phyloP scores from a whole-genome alignment of 1,140 invertebrate species.

The Cotesia glomerata region DNA sequence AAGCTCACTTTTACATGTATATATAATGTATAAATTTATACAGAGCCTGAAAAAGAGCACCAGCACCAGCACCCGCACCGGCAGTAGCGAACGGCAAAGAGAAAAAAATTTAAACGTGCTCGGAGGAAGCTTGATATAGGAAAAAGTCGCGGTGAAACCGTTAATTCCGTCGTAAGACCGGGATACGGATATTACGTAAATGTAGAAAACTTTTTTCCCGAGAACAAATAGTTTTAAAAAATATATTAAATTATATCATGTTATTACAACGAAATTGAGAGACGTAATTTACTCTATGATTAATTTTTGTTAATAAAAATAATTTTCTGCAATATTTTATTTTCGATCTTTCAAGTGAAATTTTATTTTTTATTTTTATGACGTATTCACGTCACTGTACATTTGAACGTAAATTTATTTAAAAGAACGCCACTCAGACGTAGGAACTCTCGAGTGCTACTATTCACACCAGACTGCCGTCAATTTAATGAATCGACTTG shows the following conservation, averaged over 20 bases:
- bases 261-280: constrained; percentile 10
- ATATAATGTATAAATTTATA: too few species aligned
- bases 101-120: constrained; percentile 11
- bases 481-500: constrained; percentile 11
- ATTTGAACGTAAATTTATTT: background rate
- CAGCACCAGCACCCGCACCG: background rate
- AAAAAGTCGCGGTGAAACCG: constrained; percentile 19
- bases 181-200: constrained; percentile 21
- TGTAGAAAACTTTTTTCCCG: constrained; percentile 16
- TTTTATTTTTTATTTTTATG: too few species aligned
- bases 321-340: too few species aligned
- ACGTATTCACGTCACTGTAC: background rate
- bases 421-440: constrained; percentile 34
- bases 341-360: too few species aligned
- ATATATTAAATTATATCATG: background rate
- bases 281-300: constrained; percentile 4
- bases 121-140: background rate
- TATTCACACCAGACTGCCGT: constrained; percentile 2
- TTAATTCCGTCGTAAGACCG: constrained; percentile 18
- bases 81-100: background rate
- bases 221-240: background rate
- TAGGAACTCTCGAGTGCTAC: constrained; percentile 10
- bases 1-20: constrained; percentile 1
- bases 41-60: too few species aligned
- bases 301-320: too few species aligned